Evolutionary conservation across 2,888 invertebrate genomes (phyloP).

Genomic region (Bruchidius siliquastri): DNA sequence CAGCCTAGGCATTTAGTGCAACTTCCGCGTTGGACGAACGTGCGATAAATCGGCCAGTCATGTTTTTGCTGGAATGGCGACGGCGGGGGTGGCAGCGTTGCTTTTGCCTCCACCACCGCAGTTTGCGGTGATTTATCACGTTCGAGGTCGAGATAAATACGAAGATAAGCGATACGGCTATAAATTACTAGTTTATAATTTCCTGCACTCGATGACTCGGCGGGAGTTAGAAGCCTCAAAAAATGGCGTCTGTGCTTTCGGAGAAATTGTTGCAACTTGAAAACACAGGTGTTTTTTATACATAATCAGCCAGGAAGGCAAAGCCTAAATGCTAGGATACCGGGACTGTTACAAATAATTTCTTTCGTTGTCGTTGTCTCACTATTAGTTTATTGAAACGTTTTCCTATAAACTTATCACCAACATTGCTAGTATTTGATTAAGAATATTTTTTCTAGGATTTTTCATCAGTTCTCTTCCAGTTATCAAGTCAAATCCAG

Average conservation of each 20-base stretch:
- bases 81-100: neutral
- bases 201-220: neutral
- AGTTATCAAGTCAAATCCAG: no score
- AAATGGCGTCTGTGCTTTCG: neutral
- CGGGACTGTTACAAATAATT: no score
- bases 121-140: conserved; percentile 1
- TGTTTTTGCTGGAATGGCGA: neutral
- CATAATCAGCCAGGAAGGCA: no score
- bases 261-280: no score
- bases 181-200: conserved; percentile 3
- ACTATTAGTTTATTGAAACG: no score
- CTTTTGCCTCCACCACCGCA: neutral
- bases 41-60: neutral
- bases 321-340: no score
- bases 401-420: no score
- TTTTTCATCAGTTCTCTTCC: no score
- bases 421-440: no score
- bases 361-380: no score
- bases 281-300: no score
- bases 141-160: conserved; percentile 1
- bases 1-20: neutral
- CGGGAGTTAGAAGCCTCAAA: neutral
- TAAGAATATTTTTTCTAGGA: no score
- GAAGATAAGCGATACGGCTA: neutral
- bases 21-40: neutral